Evolutionary conservation across 2,113 vertebrate genomes (phyloP), one percentile per base, ranked within the genome.

Genomic region (Stigmatopora argus): DNA sequence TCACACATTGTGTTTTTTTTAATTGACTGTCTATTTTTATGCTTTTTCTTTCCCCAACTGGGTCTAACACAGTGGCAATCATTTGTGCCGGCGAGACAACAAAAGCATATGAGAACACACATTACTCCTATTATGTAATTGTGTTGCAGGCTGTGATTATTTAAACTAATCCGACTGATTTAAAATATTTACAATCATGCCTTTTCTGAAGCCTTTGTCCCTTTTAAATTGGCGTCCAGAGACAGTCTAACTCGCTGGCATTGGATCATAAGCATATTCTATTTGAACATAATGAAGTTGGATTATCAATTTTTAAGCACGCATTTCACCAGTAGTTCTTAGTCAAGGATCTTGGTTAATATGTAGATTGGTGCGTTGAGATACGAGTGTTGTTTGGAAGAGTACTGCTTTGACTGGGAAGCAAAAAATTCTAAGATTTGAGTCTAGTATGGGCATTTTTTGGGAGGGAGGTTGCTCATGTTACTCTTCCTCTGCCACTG

Each of bases 101-200:
- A 86, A 87, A 86, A 84, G 82, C 85, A 69, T 84, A 78, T 69
- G 85, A 85, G 83, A 84, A 89, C 84, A 83, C 82, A 85, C 85
- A 88, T 89, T 87, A 87, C 79, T 55, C 41, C 78, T 75, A 85
- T 87, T 86, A 85, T 81, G 77, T 78, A 87, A 88, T 88, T 89
- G 89, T 75, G 81, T 82, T 61, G 77, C 69, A 66, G 83, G 78
- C 70, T 78, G 79, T 88, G 85, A 87, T 85, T 86, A 86, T 90
- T 85, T 88, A 81, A 88, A 85, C 70, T 72, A 78, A 74, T 70
- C 72, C 70, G 74, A 82, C 57, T 81, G 80, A 81, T 80, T 79
- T 80, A 65, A 88, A 89, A 89, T 83, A 90, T 90, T 90, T 80
- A 79, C 85, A 67, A 80, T 85, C 80, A 81, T 83, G 58, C 69